Evolutionary conservation across 2,113 vertebrate species (phyloP).

Genomic region (Myiopsitta monachus): DNA sequence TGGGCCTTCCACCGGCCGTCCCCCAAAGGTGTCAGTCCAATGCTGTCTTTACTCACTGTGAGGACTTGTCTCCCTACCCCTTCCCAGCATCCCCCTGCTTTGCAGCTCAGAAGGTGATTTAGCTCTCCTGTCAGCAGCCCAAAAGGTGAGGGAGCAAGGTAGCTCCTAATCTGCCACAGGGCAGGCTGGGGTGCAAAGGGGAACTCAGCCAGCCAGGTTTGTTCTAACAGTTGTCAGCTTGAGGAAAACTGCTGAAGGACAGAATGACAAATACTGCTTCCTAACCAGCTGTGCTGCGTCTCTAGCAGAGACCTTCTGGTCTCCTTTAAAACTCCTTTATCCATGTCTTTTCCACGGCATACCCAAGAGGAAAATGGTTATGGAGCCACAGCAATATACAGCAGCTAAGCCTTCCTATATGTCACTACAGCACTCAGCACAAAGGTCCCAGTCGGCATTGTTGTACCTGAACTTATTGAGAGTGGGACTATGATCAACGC

Average conservation of each 20-base stretch:
- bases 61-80: neutral
- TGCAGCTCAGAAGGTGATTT: neutral
- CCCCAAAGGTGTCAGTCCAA: neutral
- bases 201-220: neutral
- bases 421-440: neutral
- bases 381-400: rapidly evolving
- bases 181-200: neutral
- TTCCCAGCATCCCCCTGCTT: neutral
- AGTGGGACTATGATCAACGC: neutral
- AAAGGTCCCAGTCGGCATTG: neutral
- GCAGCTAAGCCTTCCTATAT: neutral
- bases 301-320: neutral
- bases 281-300: neutral
- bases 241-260: neutral
- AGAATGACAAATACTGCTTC: neutral
- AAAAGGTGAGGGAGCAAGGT: neutral
- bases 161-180: neutral
- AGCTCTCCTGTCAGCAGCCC: neutral
- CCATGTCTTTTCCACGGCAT: neutral
- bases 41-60: neutral
- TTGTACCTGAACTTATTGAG: neutral
- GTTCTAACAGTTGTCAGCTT: neutral
- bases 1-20: neutral
- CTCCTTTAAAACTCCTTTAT: neutral
- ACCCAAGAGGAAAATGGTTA: neutral